These are phyloP conservation scores for Penaeus monodon DNA, from an alignment of 2,888 invertebrate genomes.

Conservation along the genomic window DNA sequence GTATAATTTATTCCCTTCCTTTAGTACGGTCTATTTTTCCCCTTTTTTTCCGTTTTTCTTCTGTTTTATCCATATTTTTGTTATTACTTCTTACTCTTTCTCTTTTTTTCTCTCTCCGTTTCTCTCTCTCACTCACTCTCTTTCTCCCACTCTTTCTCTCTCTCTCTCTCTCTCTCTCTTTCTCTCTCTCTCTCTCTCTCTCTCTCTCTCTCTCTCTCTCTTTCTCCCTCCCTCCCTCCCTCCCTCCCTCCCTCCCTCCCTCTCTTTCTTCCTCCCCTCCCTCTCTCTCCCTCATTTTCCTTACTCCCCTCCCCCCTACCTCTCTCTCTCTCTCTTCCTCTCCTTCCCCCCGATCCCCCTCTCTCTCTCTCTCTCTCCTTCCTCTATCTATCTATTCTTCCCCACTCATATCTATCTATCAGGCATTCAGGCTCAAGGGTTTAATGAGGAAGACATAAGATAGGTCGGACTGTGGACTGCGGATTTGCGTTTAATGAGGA, in stretches of 20 bases:
- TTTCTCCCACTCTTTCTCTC: slow-evolving; percentile 1
- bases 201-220: neutral
- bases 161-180: slow-evolving; percentile 16
- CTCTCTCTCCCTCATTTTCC: no score
- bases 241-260: neutral
- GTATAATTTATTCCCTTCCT: no score
- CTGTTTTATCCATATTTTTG: neutral
- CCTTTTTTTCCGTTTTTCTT: neutral
- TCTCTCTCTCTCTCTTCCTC: neutral
- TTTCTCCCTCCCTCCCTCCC: neutral
- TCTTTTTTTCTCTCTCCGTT: neutral
- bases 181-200: neutral
- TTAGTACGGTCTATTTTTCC: no score
- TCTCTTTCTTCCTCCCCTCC: neutral
- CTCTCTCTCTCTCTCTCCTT: neutral
- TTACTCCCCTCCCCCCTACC: no score
- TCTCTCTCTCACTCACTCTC: slow-evolving; percentile 3
- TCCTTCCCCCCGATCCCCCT: no score
- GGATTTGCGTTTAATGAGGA: slow-evolving; percentile 6
- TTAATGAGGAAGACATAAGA: no score
- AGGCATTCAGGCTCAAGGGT: no score
- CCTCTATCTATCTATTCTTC: no score
- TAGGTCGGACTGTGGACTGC: no score
- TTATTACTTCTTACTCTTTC: neutral
- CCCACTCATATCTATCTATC: no score